Percentiles rank a stretch among this genome's conserved stretches.
Evolutionary conservation across 1,140 invertebrate genomes (phyloP).

Genomic region (Chymomyza costata): DNA sequence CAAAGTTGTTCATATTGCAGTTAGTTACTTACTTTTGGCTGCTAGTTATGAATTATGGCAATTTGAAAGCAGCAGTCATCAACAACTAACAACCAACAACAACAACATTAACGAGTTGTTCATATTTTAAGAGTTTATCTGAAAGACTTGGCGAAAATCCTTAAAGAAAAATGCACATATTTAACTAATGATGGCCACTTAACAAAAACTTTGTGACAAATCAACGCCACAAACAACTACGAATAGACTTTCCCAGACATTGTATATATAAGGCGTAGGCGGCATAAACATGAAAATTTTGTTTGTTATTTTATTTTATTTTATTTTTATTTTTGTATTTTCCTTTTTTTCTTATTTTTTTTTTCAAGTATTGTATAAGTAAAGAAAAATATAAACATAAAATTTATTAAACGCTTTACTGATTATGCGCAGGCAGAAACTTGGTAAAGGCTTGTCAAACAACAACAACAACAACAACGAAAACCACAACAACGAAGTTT

Average conservation of each 20-base stretch:
- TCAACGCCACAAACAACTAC: slow-evolving; percentile 35
- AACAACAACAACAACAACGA: slow-evolving; percentile 20
- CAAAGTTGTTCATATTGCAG: background rate
- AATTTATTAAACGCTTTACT: slow-evolving; percentile 71
- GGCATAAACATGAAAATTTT: slow-evolving; percentile 23
- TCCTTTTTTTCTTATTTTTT: too few species aligned
- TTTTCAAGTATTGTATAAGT: slow-evolving; percentile 44
- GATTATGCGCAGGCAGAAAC: slow-evolving; percentile 59
- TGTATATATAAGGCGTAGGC: slow-evolving; percentile 51
- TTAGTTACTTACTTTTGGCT: too few species aligned
- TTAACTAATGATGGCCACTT: slow-evolving; percentile 73
- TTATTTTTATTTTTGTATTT: too few species aligned
- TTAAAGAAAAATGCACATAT: slow-evolving; percentile 73
- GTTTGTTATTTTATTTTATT: too few species aligned
- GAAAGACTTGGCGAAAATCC: slow-evolving; percentile 44
- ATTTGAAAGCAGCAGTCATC: slow-evolving; percentile 38
- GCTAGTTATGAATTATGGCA: slow-evolving; percentile 61
- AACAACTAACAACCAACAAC: slow-evolving; percentile 26
- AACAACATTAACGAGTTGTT: slow-evolving; percentile 43
- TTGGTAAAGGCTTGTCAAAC: slow-evolving; percentile 6
- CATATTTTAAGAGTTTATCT: slow-evolving; percentile 48
- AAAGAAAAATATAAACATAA: slow-evolving; percentile 62
- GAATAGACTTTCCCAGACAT: slow-evolving; percentile 55
- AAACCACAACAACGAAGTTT: slow-evolving; percentile 25
- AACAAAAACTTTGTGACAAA: slow-evolving; percentile 68